phyloP scores from a whole-genome alignment of 2,888 invertebrate genomes.

The Argyresthia goedartella region DNA sequence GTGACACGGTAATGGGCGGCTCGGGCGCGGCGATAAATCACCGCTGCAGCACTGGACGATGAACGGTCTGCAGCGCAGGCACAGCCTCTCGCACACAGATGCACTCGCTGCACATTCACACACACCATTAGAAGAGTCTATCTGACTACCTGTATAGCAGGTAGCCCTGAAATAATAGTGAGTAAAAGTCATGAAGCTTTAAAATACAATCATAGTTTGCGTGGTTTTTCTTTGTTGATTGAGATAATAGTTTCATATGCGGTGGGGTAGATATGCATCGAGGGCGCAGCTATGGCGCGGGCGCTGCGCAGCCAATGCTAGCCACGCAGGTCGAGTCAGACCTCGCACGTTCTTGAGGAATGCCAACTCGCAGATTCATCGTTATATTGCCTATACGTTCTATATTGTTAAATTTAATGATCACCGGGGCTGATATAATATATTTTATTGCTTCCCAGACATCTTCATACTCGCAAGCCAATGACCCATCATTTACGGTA shows the following conservation, averaged over 20 bases:
- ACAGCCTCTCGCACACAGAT: background rate
- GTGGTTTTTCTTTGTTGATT: too few species aligned
- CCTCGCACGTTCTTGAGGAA: slow-evolving; percentile 10
- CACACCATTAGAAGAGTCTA: background rate
- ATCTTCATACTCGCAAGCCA: slow-evolving; percentile 45
- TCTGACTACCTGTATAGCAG: too few species aligned
- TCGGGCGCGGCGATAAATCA: slow-evolving; percentile 45
- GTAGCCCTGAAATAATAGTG: too few species aligned
- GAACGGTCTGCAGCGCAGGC: slow-evolving; percentile 8
- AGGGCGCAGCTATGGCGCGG: background rate
- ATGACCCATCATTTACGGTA: slow-evolving; percentile 57
- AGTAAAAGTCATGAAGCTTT: too few species aligned
- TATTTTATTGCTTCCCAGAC: slow-evolving; percentile 42
- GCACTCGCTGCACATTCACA: background rate
- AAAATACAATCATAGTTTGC: too few species aligned
- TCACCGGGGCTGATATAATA: slow-evolving; percentile 32
- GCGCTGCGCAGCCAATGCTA: background rate
- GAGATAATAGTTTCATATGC: background rate
- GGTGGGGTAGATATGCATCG: background rate
- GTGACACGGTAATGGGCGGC: slow-evolving; percentile 49
- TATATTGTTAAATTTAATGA: slow-evolving; percentile 37
- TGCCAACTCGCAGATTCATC: slow-evolving; percentile 18
- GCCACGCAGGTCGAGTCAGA: background rate
- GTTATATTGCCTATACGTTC: slow-evolving; percentile 21
- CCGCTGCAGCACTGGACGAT: slow-evolving; percentile 18